A percentile compares a stretch with the other conserved stretches of the same genome.
These are phyloP conservation scores for Platysteira castanea DNA, from an alignment of 2,113 vertebrate genomes.

Conservation along the genomic window DNA sequence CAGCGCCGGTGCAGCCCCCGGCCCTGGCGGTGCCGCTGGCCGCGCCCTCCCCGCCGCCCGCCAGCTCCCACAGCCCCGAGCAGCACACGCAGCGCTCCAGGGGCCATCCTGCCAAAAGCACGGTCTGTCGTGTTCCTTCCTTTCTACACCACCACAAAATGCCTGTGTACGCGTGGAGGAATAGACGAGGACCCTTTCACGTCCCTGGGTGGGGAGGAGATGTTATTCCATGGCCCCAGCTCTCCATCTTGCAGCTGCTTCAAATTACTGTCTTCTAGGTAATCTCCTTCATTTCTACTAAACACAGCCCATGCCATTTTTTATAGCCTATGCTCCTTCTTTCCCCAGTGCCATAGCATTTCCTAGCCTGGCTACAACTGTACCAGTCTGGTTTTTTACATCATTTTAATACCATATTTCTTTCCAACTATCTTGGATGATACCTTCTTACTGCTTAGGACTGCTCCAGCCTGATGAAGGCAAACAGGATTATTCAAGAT, in stretches of 20 bases:
- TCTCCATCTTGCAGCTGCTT: neutral
- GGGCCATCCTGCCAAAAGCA: neutral
- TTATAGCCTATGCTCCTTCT: neutral
- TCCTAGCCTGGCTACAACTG: neutral
- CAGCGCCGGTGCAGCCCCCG: fast-evolving
- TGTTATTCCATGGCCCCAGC: neutral
- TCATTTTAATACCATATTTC: neutral
- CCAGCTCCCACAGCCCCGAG: fast-evolving
- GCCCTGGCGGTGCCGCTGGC: neutral
- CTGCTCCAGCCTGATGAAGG: neutral
- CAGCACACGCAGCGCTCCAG: fast-evolving
- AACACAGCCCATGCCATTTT: neutral
- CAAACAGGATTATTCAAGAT: conserved; percentile 51
- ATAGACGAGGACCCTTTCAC: neutral
- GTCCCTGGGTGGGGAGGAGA: neutral
- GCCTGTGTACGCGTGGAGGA: fast-evolving
- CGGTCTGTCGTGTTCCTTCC: fast-evolving
- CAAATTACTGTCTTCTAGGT: neutral
- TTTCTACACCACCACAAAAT: neutral
- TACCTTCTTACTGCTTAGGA: neutral
- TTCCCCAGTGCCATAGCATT: neutral
- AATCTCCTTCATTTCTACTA: neutral
- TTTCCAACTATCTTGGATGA: neutral
- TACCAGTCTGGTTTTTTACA: neutral
- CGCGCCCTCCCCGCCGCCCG: neutral